Evolutionary conservation across 2,113 vertebrate genomes (phyloP).

Genomic region (Rafetus swinhoei): DNA sequence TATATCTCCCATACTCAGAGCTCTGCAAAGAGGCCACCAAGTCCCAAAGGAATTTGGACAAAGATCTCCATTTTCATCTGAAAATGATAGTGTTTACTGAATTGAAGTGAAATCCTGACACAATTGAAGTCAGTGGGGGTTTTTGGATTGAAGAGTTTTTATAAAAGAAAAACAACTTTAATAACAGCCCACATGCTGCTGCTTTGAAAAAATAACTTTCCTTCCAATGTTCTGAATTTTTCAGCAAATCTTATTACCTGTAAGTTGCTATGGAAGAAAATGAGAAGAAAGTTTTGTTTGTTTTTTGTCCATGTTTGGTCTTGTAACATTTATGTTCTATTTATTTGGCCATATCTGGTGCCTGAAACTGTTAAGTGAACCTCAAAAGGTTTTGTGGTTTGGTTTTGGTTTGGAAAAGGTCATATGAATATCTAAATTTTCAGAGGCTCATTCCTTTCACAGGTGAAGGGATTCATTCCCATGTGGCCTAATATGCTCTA

Average conservation of each 20-base stretch:
- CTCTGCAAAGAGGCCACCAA: neutral
- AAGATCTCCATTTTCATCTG: neutral
- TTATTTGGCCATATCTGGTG: neutral
- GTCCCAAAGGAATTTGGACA: neutral
- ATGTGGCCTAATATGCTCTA: neutral
- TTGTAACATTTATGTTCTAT: neutral
- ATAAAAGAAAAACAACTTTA: fast-evolving
- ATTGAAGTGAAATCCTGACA: slow-evolving; percentile 8
- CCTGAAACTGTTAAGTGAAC: slow-evolving; percentile 22
- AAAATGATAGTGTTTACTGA: neutral
- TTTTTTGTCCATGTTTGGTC: slow-evolving; percentile 15
- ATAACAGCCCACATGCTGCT: neutral
- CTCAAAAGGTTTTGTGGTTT: neutral
- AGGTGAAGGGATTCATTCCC: slow-evolving; percentile 15
- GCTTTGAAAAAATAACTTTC: neutral
- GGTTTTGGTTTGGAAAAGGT: neutral
- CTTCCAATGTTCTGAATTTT: neutral
- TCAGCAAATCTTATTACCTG: neutral
- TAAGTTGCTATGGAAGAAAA: neutral
- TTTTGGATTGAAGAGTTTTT: slow-evolving; percentile 2
- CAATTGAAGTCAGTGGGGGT: neutral
- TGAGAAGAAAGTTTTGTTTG: neutral
- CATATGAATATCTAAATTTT: neutral
- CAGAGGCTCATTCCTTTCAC: slow-evolving; percentile 21
- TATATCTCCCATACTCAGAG: neutral